These are phyloP conservation scores for Schrankia costaestrigalis DNA, from an alignment of 2,888 invertebrate genomes.

Conservation along the genomic window DNA sequence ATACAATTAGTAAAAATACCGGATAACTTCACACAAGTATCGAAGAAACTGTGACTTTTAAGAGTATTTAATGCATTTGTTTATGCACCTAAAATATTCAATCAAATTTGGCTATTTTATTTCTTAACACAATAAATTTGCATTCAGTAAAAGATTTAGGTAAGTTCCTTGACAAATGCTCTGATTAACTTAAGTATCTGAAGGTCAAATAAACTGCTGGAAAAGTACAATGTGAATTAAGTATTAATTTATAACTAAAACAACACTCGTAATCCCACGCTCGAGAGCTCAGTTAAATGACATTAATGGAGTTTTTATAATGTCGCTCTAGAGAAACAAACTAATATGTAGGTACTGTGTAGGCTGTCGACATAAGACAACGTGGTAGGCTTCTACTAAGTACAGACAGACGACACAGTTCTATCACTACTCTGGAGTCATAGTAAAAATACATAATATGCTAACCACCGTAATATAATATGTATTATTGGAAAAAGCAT, in stretches of 20 bases:
- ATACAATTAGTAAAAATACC: too few species aligned
- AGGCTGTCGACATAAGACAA: background rate
- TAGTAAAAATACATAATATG: too few species aligned
- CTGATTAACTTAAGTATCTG: constrained; percentile 52
- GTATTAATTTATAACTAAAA: constrained; percentile 68
- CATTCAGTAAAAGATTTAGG: too few species aligned
- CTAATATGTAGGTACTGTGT: constrained; percentile 1
- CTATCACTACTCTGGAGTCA: constrained; percentile 2
- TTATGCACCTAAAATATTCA: too few species aligned
- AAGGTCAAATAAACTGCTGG: constrained; percentile 58
- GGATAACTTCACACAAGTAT: too few species aligned
- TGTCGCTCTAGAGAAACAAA: constrained; percentile 24
- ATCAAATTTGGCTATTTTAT: too few species aligned
- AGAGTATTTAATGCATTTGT: too few species aligned
- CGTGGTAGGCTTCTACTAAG: background rate
- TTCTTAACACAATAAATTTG: too few species aligned
- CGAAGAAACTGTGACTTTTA: too few species aligned
- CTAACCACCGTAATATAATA: too few species aligned
- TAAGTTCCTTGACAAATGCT: constrained; percentile 51
- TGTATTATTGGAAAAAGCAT: too few species aligned
- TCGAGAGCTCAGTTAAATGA: constrained; percentile 65
- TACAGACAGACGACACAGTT: background rate
- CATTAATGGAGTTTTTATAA: constrained; percentile 60
- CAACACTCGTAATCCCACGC: constrained; percentile 66
- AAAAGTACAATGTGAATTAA: constrained; percentile 68